These are phyloP conservation scores for Octopus sinensis DNA, from an alignment of 1,140 invertebrate genomes.

Conservation along the genomic window DNA sequence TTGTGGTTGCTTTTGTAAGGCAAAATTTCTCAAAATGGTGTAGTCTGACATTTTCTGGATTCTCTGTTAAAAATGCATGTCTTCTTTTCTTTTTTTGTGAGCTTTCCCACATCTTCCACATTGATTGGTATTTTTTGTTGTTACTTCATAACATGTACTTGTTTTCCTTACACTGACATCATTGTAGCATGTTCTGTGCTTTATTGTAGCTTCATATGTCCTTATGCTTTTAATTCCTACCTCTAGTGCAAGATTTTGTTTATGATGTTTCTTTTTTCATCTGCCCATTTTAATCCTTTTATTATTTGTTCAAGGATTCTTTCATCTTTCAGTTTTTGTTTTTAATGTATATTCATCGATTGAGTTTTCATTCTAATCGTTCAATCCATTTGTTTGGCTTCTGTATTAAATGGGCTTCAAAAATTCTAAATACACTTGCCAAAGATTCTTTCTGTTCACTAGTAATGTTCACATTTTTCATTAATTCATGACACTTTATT, in stretches of 20 bases:
- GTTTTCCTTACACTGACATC: too few relatives aligned
- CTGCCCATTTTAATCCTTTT: neutral
- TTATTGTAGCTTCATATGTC: neutral
- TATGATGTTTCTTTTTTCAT: neutral
- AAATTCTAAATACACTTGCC: too few relatives aligned
- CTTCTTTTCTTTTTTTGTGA: neutral
- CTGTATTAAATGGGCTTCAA: too few relatives aligned
- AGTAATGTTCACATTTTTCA: too few relatives aligned
- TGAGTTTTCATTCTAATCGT: too few relatives aligned
- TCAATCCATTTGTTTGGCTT: too few relatives aligned
- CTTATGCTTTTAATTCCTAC: neutral
- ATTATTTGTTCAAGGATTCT: neutral
- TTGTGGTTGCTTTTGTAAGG: neutral
- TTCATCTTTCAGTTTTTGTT: neutral
- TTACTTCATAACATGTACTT: neutral
- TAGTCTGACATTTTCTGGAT: neutral
- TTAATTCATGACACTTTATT: too few relatives aligned
- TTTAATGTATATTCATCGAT: neutral
- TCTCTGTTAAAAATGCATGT: neutral
- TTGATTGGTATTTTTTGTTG: neutral
- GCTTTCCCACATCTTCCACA: neutral
- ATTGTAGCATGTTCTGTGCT: too few relatives aligned
- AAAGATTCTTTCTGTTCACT: too few relatives aligned
- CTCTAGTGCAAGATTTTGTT: neutral
- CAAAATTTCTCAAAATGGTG: neutral